A percentile compares a stretch with the other conserved stretches of the same genome.
These are phyloP conservation scores for Luperina nickerlii DNA, from an alignment of 2,888 invertebrate species.

Conservation along the genomic window DNA sequence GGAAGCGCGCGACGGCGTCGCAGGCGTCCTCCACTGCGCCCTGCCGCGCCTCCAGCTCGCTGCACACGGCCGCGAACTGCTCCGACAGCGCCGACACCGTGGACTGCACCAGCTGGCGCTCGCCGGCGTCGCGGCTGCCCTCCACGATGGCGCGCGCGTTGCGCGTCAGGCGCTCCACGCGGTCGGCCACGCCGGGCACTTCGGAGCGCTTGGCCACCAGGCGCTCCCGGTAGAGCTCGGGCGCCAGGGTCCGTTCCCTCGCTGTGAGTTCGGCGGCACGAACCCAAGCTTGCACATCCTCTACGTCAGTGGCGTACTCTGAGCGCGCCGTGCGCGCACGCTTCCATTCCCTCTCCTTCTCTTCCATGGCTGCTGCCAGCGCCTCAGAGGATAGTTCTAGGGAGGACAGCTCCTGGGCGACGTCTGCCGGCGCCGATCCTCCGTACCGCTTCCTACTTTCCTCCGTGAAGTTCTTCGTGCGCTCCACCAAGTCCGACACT, in stretches of 20 bases:
- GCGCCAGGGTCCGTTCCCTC: constrained; percentile 94
- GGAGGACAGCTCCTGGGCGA: constrained; percentile 94
- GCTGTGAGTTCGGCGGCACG: constrained; percentile 95
- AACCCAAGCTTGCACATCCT: constrained; percentile 95
- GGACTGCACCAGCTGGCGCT: constrained; percentile 93
- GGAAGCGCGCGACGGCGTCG: constrained; percentile 97
- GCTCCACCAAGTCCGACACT: constrained; percentile 90
- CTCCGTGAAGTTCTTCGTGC: constrained; percentile 90
- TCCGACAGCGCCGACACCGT: constrained; percentile 94
- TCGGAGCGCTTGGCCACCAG: constrained; percentile 94
- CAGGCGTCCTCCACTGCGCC: constrained; percentile 96
- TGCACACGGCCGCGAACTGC: constrained; percentile 94
- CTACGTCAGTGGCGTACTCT: constrained; percentile 95
- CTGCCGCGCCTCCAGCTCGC: constrained; percentile 95
- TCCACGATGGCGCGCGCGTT: constrained; percentile 95
- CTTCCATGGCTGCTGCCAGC: constrained; percentile 95
- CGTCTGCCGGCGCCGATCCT: constrained; percentile 93
- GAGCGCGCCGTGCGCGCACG: constrained; percentile 95
- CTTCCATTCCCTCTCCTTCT: constrained; percentile 96
- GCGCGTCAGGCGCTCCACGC: constrained; percentile 93
- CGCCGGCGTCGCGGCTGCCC: constrained; percentile 94
- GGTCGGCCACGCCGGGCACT: constrained; percentile 93
- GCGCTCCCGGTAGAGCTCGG: constrained; percentile 94
- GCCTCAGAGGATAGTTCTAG: constrained; percentile 95
- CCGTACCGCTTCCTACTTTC: constrained; percentile 91